These are phyloP conservation scores for Meda fulgida DNA, from an alignment of 2,797 vertebrate species.

Conservation along the genomic window DNA sequence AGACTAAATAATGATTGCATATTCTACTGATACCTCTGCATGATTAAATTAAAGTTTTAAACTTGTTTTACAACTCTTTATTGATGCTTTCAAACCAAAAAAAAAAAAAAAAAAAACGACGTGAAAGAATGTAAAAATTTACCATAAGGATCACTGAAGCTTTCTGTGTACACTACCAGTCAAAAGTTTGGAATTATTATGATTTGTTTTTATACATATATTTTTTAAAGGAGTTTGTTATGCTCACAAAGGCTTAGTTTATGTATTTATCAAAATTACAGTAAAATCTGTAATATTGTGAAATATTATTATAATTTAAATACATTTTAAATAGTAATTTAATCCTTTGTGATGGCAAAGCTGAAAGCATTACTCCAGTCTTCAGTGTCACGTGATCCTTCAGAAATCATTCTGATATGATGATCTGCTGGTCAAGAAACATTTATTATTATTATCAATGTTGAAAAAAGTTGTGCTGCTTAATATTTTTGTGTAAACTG, in stretches of 20 bases:
- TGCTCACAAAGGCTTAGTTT: too few species aligned
- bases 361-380: too few species aligned
- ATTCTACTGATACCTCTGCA: background rate
- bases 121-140: too few species aligned
- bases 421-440: background rate
- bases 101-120: too few species aligned
- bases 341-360: background rate
- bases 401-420: background rate
- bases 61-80: background rate
- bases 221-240: too few species aligned
- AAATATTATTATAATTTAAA: background rate
- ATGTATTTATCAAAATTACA: too few species aligned
- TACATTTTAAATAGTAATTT: background rate
- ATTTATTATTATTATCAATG: background rate
- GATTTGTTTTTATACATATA: too few species aligned
- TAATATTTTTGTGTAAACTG: background rate
- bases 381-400: background rate
- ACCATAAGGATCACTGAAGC: too few species aligned
- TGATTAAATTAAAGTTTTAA: background rate
- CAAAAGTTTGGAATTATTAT: too few species aligned
- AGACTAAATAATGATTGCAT: background rate
- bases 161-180: too few species aligned
- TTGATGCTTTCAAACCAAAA: background rate
- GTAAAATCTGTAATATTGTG: too few species aligned
- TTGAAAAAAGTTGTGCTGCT: background rate